Percentiles rank a stretch among this genome's conserved stretches.
Conservation (phyloP, 2,113 vertebrate genomes). For the Pristiophorus japonicus region DNA sequence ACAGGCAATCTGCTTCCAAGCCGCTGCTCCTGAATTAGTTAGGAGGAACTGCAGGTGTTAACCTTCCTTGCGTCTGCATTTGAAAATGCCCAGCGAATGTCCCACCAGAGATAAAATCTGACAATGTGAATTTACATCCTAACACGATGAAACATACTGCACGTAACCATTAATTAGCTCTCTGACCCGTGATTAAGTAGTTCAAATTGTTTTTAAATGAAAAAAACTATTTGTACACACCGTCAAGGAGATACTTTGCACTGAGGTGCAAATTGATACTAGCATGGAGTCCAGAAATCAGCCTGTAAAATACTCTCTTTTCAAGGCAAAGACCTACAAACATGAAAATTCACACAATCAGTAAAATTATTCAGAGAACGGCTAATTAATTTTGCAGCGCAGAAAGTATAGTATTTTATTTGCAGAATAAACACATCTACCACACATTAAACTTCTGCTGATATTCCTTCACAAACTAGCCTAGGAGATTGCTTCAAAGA, state of each 20-base stretch:
- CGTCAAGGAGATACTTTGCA: slow-evolving; percentile 82
- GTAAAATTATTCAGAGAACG: background rate
- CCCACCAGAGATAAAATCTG: background rate
- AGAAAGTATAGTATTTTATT: background rate
- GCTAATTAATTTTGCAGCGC: background rate
- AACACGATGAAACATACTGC: background rate
- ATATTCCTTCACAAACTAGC: background rate
- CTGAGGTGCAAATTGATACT: slow-evolving; percentile 95
- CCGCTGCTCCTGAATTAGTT: background rate
- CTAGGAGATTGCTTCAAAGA: background rate
- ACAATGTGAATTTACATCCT: background rate
- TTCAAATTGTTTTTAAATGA: background rate
- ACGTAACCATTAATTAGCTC: background rate
- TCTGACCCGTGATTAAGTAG: background rate
- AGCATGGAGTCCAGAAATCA: slow-evolving; percentile 92
- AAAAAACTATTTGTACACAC: slow-evolving; percentile 52
- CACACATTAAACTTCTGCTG: background rate
- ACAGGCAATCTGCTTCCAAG: background rate
- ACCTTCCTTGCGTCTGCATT: background rate
- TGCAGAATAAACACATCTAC: background rate
- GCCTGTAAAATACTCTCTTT: slow-evolving; percentile 90
- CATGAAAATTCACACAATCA: slow-evolving; percentile 38
- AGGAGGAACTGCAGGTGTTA: background rate
- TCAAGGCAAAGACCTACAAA: slow-evolving; percentile 83
- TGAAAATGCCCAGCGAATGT: background rate